These are phyloP conservation scores for Elanus axillaris DNA, from an alignment of 2,113 vertebrate genomes.

Conservation along the genomic window DNA sequence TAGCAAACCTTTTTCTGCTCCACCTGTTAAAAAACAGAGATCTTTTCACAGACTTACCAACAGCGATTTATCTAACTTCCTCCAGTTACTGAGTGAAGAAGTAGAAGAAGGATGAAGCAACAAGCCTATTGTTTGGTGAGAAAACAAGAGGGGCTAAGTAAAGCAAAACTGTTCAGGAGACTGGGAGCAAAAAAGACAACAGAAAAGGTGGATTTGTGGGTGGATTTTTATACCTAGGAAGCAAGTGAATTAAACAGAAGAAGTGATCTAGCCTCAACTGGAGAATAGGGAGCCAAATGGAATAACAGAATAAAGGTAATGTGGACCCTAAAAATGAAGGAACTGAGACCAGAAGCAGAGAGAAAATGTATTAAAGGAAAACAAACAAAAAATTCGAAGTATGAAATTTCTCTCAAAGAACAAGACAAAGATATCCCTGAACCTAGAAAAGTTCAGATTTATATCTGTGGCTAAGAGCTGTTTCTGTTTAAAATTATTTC, in stretches of 20 bases:
- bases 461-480: not conserved
- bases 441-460: not conserved
- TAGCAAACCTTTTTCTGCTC: not conserved
- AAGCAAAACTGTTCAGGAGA: not conserved
- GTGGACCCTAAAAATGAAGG: not conserved
- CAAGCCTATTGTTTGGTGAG: not conserved
- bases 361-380: not conserved
- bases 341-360: not conserved
- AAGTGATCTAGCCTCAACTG: not conserved
- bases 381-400: not conserved
- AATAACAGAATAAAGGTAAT: not conserved
- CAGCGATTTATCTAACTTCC: not conserved
- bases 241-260: not conserved
- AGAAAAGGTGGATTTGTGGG: not conserved
- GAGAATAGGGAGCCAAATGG: not conserved
- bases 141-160: not conserved
- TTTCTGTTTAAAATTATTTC: not conserved
- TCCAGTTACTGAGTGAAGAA: not conserved
- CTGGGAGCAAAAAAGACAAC: not conserved
- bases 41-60: not conserved
- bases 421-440: not conserved
- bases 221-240: not conserved
- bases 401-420: not conserved
- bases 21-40: not conserved
- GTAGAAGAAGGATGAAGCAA: not conserved